Evolutionary conservation across 2,113 vertebrate species (phyloP), one percentile per base, ranked within the genome.

Genomic region (Gila orcuttii): DNA sequence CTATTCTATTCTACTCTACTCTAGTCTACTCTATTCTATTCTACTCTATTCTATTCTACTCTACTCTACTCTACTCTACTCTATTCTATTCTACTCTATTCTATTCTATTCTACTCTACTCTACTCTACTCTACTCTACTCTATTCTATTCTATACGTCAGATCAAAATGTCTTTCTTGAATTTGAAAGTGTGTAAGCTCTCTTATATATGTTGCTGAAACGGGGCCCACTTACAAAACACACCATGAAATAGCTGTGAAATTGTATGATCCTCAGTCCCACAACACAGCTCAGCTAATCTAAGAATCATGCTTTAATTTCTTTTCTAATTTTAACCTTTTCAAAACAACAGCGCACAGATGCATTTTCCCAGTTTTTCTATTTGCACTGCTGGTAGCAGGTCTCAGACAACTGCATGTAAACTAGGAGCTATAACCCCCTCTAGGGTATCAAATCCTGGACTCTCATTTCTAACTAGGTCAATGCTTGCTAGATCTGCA

Each of bases 401-500:
- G 89, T 93, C 91, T 93, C 89, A 90, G 90, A 90, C 89, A 86
- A 87, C 89, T 92, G 92, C 91, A 93, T 94, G 90, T 93, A 93
- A 93, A 95, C 92, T 91, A 93, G 91, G 66, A 87, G 82, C 86
- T 87, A 86, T 91, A 93, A 94, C 86, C 85, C 91, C 93, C 93
- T 93, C 90, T 89, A 94, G 94, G 94, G 93, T 93, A 94, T 93
- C 88, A 92, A 93, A 93, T 93, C 90, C 88, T 90, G 89, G 91
- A 94, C 92, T 92, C 90, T 91, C 89, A 91, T 93, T 93, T 93
- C 90, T 95, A 95, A 94, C 93, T 95, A 95, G 95, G 95, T 95
- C 95, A 95, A 85, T 77, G 89, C 94, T 93, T 93, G 94, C 94
- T 94, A 93, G 92, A 93, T 92, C 93, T 92, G 88, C 89, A 91